phyloP scores from a whole-genome alignment of 1,140 invertebrate species.

The Brachionus sp. region DNA sequence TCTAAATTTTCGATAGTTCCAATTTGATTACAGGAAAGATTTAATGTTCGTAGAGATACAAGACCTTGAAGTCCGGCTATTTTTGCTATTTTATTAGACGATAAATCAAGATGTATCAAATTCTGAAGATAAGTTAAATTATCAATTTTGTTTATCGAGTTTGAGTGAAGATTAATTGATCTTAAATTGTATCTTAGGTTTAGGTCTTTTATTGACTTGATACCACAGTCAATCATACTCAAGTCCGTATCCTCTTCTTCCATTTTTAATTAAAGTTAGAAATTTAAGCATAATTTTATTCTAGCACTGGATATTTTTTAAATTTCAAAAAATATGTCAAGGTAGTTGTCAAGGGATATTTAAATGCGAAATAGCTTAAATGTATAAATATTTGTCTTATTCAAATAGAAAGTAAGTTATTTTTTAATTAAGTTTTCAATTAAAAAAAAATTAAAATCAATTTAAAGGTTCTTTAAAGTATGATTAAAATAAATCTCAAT shows the following conservation, averaged over 20 bases:
- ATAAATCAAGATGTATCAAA: slow-evolving; percentile 72
- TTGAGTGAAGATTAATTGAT: slow-evolving; percentile 88
- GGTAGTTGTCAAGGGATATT: slow-evolving; percentile 8
- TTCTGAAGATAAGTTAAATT: slow-evolving; percentile 53
- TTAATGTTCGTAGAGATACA: slow-evolving; percentile 78
- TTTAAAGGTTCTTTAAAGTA: not conserved
- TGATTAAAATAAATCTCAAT: not conserved
- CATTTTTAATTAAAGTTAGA: not conserved
- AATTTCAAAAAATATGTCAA: not conserved
- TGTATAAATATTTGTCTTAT: not conserved
- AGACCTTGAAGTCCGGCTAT: slow-evolving; percentile 80
- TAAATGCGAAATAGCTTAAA: not conserved
- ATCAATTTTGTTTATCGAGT: slow-evolving; percentile 64
- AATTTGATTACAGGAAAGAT: slow-evolving; percentile 88
- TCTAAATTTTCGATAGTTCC: slow-evolving; percentile 83
- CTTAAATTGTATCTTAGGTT: slow-evolving; percentile 48
- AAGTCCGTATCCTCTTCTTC: slow-evolving; percentile 21
- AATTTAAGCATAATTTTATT: slow-evolving; percentile 19
- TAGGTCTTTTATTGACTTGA: slow-evolving; percentile 30
- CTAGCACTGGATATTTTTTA: slow-evolving; percentile 1
- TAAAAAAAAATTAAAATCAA: not conserved
- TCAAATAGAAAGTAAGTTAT: too few relatives aligned
- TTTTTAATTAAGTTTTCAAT: not conserved
- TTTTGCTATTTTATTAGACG: slow-evolving; percentile 89
- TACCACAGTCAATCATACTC: slow-evolving; percentile 38